These are phyloP conservation scores for Chelonus insularis DNA, from an alignment of 1,140 invertebrate genomes.

Conservation along the genomic window DNA sequence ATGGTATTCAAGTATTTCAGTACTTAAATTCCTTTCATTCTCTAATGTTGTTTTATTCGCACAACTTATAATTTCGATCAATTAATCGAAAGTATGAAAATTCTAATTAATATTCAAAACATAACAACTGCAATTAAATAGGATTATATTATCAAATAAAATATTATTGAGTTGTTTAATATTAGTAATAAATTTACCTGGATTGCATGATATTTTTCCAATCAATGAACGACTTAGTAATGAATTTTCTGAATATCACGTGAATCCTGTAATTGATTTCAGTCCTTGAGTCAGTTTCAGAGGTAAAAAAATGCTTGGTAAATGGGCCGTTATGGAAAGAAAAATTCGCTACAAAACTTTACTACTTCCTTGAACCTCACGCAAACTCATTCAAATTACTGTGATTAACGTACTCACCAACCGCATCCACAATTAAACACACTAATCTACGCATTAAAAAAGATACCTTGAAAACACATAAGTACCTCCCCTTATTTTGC, in stretches of 20 bases:
- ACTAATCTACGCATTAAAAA: not conserved
- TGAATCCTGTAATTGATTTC: not conserved
- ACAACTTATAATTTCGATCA: not conserved
- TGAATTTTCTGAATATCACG: not conserved
- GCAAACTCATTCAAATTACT: conserved; percentile 7
- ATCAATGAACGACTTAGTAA: not conserved
- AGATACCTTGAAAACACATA: no score
- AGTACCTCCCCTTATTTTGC: no score
- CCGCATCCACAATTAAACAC: conserved; percentile 1
- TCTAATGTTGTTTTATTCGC: not conserved
- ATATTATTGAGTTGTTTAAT: no score
- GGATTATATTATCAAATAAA: no score
- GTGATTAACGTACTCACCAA: conserved; percentile 16
- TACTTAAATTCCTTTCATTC: not conserved
- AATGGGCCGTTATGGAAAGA: conserved; percentile 6
- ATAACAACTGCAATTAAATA: no score
- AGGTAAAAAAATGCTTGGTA: not conserved
- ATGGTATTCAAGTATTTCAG: not conserved
- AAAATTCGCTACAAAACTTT: not conserved
- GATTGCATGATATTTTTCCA: no score
- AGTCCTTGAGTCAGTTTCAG: conserved; percentile 1
- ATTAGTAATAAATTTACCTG: not conserved
- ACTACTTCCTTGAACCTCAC: conserved; percentile 18
- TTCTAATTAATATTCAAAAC: no score
- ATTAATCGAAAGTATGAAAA: no score